Conservation (phyloP, 2,888 invertebrate genomes). For the Arenicola marina region DNA sequence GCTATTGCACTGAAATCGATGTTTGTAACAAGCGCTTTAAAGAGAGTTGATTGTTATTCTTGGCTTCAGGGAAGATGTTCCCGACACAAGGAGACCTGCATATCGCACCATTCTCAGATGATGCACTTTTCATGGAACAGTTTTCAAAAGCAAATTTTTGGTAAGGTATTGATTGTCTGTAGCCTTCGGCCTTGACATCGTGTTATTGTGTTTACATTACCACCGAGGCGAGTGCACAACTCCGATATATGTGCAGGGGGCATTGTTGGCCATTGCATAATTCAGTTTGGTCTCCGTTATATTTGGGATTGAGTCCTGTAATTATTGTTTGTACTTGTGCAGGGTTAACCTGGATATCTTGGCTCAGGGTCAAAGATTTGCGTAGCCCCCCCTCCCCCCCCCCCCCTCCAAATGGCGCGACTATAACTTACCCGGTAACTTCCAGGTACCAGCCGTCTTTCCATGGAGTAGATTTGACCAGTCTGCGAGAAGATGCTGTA, state of each 20-base stretch:
- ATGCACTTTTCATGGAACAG: constrained; percentile 96
- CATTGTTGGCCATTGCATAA: too few relatives aligned
- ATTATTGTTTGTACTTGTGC: not conserved
- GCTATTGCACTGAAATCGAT: too few relatives aligned
- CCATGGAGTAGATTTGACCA: constrained; percentile 94
- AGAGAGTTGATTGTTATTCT: not conserved
- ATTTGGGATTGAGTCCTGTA: not conserved
- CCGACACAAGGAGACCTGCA: constrained; percentile 96
- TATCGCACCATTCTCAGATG: constrained; percentile 97
- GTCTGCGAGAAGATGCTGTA: constrained; percentile 88
- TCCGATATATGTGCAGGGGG: too few relatives aligned
- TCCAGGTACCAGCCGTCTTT: constrained; percentile 89
- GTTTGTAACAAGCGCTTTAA: too few relatives aligned
- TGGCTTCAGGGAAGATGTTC: constrained; percentile 84
- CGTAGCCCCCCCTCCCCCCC: too few relatives aligned
- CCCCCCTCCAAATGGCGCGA: not conserved
- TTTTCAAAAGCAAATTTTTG: constrained; percentile 99
- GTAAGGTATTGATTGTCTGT: too few relatives aligned
- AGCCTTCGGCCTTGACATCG: too few relatives aligned
- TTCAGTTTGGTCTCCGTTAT: too few relatives aligned
- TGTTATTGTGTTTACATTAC: too few relatives aligned
- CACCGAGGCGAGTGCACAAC: too few relatives aligned
- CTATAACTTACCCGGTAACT: not conserved
- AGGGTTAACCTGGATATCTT: too few relatives aligned
- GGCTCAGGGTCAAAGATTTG: not conserved